Percentiles rank a stretch among this genome's conserved stretches.
Evolutionary conservation across 2,113 vertebrate species (phyloP).

Genomic region (Passer montanus): DNA sequence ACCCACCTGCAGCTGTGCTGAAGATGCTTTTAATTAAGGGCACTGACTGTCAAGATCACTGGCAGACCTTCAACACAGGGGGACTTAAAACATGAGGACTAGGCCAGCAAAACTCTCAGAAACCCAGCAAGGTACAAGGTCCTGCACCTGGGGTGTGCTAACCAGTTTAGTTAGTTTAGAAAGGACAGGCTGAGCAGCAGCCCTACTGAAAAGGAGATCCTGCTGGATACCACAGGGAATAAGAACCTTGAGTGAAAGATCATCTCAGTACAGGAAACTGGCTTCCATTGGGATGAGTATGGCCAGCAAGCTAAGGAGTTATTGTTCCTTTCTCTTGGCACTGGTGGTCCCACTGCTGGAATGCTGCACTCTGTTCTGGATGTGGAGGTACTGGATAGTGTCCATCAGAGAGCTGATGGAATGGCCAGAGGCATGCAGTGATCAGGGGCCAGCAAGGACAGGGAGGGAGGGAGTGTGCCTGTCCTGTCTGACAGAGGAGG

Average conservation of each 20-base stretch:
- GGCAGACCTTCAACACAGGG: not conserved
- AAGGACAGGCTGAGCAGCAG: not conserved
- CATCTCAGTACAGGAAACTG: not conserved
- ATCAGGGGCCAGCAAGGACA: not conserved
- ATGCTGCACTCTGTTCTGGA: not conserved
- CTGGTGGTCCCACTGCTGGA: not conserved
- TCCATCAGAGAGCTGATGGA: not conserved
- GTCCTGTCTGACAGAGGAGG: not conserved
- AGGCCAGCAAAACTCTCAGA: not conserved
- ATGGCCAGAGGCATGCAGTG: not conserved
- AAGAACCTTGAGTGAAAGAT: not conserved
- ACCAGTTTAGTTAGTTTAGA: not conserved
- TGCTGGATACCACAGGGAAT: not conserved
- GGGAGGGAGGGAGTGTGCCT: not conserved
- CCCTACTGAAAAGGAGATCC: not conserved
- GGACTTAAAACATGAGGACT: not conserved
- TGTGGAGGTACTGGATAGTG: not conserved
- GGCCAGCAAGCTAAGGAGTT: not conserved
- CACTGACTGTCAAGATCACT: not conserved
- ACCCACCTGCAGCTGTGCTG: not conserved
- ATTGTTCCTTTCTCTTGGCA: not conserved
- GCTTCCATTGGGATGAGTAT: not conserved
- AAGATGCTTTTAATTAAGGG: not conserved
- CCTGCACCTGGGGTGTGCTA: not conserved
- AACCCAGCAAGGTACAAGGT: not conserved